Conservation (phyloP, 2,888 invertebrate species). For the Tolmerus cingulatus region DNA sequence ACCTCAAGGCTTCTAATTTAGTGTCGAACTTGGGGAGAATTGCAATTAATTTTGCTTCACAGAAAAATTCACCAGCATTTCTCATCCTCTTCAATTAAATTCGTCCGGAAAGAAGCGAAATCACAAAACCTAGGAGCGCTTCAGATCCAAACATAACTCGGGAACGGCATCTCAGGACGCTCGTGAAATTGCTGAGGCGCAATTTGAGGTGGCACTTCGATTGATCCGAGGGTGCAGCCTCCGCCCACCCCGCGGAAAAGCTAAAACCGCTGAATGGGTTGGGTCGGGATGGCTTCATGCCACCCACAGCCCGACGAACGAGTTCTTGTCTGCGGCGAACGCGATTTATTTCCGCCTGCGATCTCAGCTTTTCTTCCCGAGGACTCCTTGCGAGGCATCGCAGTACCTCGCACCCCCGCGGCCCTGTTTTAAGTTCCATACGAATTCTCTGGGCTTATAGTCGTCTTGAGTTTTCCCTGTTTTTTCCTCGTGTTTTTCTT, state of each 20-base stretch:
- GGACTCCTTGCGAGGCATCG: not conserved
- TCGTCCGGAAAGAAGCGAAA: not conserved
- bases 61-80: not conserved
- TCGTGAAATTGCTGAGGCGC: not conserved
- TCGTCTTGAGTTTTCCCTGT: not conserved
- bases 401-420: not conserved
- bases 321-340: not conserved
- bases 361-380: constrained; percentile 7
- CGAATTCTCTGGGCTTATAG: constrained; percentile 1
- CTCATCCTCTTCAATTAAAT: not conserved
- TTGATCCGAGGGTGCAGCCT: not conserved
- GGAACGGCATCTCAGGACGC: not conserved
- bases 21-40: not conserved
- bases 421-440: not conserved
- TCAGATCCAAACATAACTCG: not conserved
- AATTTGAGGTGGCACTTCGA: constrained; percentile 1
- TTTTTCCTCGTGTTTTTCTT: constrained; percentile 10
- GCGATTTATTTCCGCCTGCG: constrained; percentile 35
- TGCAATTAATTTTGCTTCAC: not conserved
- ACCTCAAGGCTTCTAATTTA: not conserved
- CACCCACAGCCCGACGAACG: not conserved
- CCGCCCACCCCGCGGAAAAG: not conserved
- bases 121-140: not conserved
- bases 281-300: not conserved
- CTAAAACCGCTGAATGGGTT: not conserved